Conservation (phyloP, 2,888 invertebrate genomes). For the Thymelicus lineola region DNA sequence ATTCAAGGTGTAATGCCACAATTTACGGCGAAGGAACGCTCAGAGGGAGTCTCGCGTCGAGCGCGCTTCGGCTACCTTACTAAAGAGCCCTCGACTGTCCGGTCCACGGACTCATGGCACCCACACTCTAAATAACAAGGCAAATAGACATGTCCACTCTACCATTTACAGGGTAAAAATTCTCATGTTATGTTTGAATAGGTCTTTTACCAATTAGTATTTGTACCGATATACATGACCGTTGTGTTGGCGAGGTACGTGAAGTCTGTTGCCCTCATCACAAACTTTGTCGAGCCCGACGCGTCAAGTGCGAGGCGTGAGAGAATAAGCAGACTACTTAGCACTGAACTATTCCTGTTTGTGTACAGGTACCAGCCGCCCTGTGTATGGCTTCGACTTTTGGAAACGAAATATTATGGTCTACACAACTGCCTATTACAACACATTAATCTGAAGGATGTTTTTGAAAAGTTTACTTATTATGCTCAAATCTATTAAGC, state of each 20-base stretch:
- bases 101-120: constrained; percentile 74
- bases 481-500: background rate
- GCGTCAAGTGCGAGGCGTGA: constrained; percentile 60
- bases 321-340: constrained; percentile 63
- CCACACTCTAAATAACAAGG: constrained; percentile 82
- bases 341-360: constrained; percentile 67
- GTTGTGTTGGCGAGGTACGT: constrained; percentile 62
- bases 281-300: constrained; percentile 64
- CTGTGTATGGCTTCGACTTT: constrained; percentile 55
- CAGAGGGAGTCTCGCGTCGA: constrained; percentile 45
- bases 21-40: constrained; percentile 39
- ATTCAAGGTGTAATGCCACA: constrained; percentile 19
- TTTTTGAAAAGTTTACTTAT: background rate
- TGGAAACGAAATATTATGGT: constrained; percentile 40
- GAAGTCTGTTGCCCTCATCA: constrained; percentile 62
- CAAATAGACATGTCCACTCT: constrained; percentile 82
- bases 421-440: background rate
- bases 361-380: constrained; percentile 61
- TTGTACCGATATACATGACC: constrained; percentile 79
- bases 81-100: constrained; percentile 62
- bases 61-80: constrained; percentile 57
- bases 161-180: constrained; percentile 83
- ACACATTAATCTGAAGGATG: background rate
- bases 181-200: constrained; percentile 81
- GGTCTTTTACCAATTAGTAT: constrained; percentile 84